Evolutionary conservation across 2,797 vertebrate species (phyloP), one percentile per base, ranked within the genome.

Genomic region (Staurois parvus): DNA sequence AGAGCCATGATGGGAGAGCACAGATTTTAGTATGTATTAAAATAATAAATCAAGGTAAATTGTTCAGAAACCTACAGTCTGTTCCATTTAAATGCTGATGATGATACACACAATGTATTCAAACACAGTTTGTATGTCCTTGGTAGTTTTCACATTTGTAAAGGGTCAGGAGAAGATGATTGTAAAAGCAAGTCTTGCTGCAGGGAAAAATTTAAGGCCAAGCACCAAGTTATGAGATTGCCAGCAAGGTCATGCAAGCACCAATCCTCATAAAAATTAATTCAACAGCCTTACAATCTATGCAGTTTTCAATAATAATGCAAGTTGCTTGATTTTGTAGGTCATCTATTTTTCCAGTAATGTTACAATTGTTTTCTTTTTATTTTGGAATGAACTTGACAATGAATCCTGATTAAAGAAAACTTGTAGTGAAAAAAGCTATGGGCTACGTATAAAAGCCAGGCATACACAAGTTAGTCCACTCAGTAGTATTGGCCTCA

Each of bases 201-300:
- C 79, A 81, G 79, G 79, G 69, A 68, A n/a, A 73, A 37, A 72
- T 59, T 62, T 72, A 72, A 81, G 68, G 79, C 48, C 68, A 73
- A 72, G 24, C 34, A 72, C 48, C 45, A 40, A 72, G 48, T 59
- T 37, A 48, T 81, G 37, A 62, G 6, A 73, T 62, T 37, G 32
- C 34, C 3, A 5, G 32, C 30, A 81, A 81, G 69, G 79, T 81
- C 32, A 81, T 62, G 37, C 24, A 37, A 40, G 52, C 52, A 64
- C 45, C 29, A 19, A 30, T 56, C 48, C 34, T 59, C 30, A 59
- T 70, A 56, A 72, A 21, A 70, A 73, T 73, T 29, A 30, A 62
- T 13, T 29, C 4, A 79, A 68, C 15, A 40, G 8, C 45, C 24
- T 81, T 75, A 24, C 28, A 12, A 26, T 13, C 40, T 15, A 48